Evolutionary conservation across 2,888 invertebrate species (phyloP), one percentile per base, ranked within the genome.

Genomic region (Enoplolaimus lenunculus): DNA sequence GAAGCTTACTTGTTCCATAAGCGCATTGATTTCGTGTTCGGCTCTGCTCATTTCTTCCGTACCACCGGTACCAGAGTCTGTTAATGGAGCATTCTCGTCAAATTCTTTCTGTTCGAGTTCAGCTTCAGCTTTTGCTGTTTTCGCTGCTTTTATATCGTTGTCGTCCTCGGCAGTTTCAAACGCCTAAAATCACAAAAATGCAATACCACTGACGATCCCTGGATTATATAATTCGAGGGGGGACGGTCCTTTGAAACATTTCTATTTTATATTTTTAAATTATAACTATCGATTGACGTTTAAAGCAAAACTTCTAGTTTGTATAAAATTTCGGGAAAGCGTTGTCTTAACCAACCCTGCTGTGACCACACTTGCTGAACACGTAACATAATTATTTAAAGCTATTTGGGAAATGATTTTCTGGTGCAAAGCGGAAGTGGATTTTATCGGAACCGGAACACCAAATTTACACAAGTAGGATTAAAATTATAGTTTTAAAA

Each of bases 1-100:
- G 30, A 16, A 60, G 68, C 26, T 1, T 73, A 82, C 82, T 78
- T 82, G 81, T 73, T 80, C 80, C 71, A 82, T 81, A 13, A 83
- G 73, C 76, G 79, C 77, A 1, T 80, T 80, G 16, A 83, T 77
- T 73, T 83, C 82, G 72, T 79, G 77, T 73, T 82, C 83, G 1
- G 81, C 80, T 71, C 64, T 7, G 33, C 78, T 78, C 7, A 81
- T 81, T 45, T 78, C 74, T 7, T 7, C 45, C 21, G 45, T 21
- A 7, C 45, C 45, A 21, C 62, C 72, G 68, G 74, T 76, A 26
- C 30, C 60, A 13, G 31, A 34, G 2, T 68, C 21, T n/a, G n/a
- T n/a, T n/a, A n/a, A n/a, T n/a, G n/a, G n/a, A n/a, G n/a, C n/a
- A 21, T 33, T 29, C 62, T 71, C 71, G 34, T 71, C 64, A 29